These are phyloP conservation scores for Elegia similella DNA, from an alignment of 2,888 invertebrate genomes.

Conservation along the genomic window DNA sequence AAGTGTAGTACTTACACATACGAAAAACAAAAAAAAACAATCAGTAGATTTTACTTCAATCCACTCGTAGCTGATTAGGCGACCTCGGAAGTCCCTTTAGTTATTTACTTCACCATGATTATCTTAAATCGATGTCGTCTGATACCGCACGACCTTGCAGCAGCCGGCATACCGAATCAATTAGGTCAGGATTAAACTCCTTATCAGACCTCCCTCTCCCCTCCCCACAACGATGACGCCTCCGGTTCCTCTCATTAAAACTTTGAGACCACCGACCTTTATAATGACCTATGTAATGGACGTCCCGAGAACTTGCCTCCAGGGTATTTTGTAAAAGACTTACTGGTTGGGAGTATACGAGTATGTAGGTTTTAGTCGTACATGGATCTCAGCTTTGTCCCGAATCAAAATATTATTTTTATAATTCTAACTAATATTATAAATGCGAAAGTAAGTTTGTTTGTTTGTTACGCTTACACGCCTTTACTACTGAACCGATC, in stretches of 20 bases:
- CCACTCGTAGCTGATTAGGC: background rate
- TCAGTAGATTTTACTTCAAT: no score
- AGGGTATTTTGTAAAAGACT: background rate
- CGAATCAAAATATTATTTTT: no score
- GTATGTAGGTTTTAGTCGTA: no score
- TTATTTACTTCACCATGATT: background rate
- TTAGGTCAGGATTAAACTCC: constrained; percentile 10
- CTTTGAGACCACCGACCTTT: constrained; percentile 12
- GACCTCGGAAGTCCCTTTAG: background rate
- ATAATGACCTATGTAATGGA: constrained; percentile 16
- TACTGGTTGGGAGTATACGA: no score
- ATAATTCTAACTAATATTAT: no score
- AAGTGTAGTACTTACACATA: no score
- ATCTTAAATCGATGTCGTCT: background rate
- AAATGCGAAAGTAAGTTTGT: no score
- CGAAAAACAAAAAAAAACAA: no score
- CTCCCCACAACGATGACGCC: background rate
- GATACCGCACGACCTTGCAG: background rate
- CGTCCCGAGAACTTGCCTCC: background rate
- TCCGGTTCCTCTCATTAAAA: constrained; percentile 14
- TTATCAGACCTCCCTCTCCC: constrained; percentile 3
- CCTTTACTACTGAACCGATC: no score
- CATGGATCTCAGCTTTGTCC: no score
- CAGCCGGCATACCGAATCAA: constrained; percentile 7
- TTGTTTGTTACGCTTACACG: no score